These are phyloP conservation scores for Actenoides lindsayi DNA, from an alignment of 2,113 vertebrate species.

Conservation along the genomic window DNA sequence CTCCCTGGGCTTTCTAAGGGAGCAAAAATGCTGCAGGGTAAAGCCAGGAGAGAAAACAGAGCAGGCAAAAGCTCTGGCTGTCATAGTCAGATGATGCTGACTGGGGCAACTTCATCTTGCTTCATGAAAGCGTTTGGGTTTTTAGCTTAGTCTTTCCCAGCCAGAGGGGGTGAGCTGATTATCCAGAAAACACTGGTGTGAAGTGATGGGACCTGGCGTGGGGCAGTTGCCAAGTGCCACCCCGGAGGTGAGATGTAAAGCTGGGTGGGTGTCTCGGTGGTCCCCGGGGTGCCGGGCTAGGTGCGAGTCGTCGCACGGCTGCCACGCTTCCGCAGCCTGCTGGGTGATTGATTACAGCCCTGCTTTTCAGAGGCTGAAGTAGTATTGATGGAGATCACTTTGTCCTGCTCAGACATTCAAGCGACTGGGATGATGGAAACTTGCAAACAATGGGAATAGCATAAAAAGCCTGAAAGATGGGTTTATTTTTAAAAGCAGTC, in stretches of 20 bases:
- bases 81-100: background rate
- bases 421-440: background rate
- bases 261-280: background rate
- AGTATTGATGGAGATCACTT: background rate
- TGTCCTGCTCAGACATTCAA: background rate
- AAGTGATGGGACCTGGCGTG: background rate
- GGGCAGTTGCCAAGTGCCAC: background rate
- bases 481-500: background rate
- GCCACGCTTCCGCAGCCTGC: background rate
- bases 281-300: background rate
- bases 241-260: background rate
- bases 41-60: background rate
- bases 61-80: background rate
- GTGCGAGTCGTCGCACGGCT: background rate
- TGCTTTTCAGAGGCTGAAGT: background rate
- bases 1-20: background rate
- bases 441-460: background rate
- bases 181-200: background rate
- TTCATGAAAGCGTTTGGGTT: background rate
- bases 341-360: background rate
- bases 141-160: background rate
- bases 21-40: background rate
- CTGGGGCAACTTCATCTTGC: background rate
- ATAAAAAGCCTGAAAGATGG: rapidly evolving
- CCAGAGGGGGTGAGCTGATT: no score